These are phyloP conservation scores for Xestoiulus laeticollis DNA, from an alignment of 2,888 invertebrate species.

Conservation along the genomic window DNA sequence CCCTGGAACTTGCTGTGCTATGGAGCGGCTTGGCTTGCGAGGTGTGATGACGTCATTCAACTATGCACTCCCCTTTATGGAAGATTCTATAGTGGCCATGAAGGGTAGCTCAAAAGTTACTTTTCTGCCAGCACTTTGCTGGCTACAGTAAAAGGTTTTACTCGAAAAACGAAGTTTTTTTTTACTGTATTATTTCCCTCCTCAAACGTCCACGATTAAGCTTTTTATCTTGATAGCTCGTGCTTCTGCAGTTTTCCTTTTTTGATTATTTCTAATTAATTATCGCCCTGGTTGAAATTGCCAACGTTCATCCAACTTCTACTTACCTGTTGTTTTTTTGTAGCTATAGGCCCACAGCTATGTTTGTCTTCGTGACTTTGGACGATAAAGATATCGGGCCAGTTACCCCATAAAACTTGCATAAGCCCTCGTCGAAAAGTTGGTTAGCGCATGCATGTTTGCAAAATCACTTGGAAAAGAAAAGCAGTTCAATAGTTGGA, in stretches of 20 bases:
- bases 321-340: background rate
- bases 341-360: constrained; percentile 23
- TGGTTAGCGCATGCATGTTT: constrained; percentile 21
- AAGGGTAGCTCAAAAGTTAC: too few relatives aligned
- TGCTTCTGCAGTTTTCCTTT: background rate
- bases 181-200: background rate
- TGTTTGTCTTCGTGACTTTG: constrained; percentile 40
- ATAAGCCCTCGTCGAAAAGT: background rate
- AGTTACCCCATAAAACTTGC: constrained; percentile 35
- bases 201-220: background rate
- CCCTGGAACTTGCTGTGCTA: too few relatives aligned
- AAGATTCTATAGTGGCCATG: too few relatives aligned
- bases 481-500: background rate
- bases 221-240: background rate
- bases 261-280: constrained; percentile 14
- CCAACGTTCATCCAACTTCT: constrained; percentile 10
- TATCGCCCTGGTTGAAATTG: background rate
- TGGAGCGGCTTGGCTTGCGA: too few relatives aligned
- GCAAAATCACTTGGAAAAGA: constrained; percentile 1
- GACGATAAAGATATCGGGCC: constrained; percentile 41
- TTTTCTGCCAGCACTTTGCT: too few relatives aligned
- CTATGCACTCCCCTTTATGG: too few relatives aligned
- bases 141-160: too few relatives aligned
- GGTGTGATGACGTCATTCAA: too few relatives aligned
- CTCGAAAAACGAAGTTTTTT: too few relatives aligned